Percentiles rank a stretch among this genome's conserved stretches.
Evolutionary conservation across 2,888 invertebrate genomes (phyloP).

Genomic region (Scaptomyza tumidula): DNA sequence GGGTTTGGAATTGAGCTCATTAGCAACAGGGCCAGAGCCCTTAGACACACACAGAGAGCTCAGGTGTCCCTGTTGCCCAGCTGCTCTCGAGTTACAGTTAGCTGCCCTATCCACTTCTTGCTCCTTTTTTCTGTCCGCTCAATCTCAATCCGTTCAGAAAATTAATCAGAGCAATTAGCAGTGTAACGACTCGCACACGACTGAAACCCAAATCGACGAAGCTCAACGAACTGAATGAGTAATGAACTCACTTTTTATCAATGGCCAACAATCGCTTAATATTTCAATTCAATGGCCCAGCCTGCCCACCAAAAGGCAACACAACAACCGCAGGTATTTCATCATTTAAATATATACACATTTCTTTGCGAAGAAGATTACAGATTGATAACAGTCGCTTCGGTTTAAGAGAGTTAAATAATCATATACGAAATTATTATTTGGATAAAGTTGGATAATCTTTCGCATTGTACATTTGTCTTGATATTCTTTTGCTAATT

Average conservation of each 20-base stretch:
- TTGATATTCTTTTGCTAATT: too few relatives aligned
- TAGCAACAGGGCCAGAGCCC: constrained; percentile 42
- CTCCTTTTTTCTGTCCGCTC: neutral
- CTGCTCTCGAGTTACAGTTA: neutral
- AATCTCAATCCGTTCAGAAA: constrained; percentile 54
- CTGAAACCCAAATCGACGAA: constrained; percentile 45
- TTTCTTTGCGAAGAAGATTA: neutral
- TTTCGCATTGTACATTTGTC: too few relatives aligned
- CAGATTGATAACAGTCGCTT: neutral
- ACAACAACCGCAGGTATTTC: constrained; percentile 16
- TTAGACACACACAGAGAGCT: neutral
- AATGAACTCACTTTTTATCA: constrained; percentile 30
- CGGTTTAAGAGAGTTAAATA: neutral
- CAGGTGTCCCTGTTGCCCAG: constrained; percentile 2
- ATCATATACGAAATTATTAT: neutral
- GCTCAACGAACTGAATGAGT: constrained; percentile 29
- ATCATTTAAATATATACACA: neutral
- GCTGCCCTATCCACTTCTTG: neutral
- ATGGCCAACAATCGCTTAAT: constrained; percentile 31
- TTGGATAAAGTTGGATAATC: neutral
- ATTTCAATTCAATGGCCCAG: constrained; percentile 50
- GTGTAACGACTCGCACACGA: constrained; percentile 19
- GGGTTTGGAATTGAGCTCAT: constrained; percentile 56
- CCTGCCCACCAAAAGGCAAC: neutral
- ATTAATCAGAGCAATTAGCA: constrained; percentile 72